A percentile compares a stretch with the other conserved stretches of the same genome.
Conservation (phyloP, 2,888 invertebrate genomes). For the Lithophane ornitopus region DNA sequence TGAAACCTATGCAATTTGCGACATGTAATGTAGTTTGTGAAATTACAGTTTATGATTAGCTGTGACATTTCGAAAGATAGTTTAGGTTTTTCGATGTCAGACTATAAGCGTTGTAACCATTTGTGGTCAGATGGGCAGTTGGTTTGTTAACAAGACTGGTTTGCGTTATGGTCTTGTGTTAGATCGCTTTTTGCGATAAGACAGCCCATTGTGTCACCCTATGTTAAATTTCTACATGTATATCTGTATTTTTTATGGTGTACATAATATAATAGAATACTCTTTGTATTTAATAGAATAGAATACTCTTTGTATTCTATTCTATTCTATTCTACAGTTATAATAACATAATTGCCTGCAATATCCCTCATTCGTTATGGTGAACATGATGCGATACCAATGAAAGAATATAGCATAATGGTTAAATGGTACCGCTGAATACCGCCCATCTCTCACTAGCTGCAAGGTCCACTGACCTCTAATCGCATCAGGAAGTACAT, state of each 20-base stretch:
- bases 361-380: not conserved
- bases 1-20: not conserved
- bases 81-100: not conserved
- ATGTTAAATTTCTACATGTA: too few relatives aligned
- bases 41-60: too few relatives aligned
- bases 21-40: not conserved
- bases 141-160: not conserved
- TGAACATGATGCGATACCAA: not conserved
- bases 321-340: too few relatives aligned
- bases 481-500: conserved; percentile 19
- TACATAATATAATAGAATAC: too few relatives aligned
- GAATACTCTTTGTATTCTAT: too few relatives aligned
- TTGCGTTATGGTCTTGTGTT: not conserved
- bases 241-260: too few relatives aligned
- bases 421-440: not conserved
- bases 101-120: not conserved
- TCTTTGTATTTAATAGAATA: too few relatives aligned
- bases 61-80: not conserved
- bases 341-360: not conserved
- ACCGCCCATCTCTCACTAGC: conserved; percentile 19
- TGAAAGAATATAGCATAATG: not conserved
- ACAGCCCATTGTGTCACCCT: too few relatives aligned
- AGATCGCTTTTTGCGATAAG: too few relatives aligned
- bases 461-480: conserved; percentile 48
- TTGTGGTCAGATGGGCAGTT: not conserved